phyloP scores from a whole-genome alignment of 2,113 vertebrate species.

The Brienomyrus brachyistius region DNA sequence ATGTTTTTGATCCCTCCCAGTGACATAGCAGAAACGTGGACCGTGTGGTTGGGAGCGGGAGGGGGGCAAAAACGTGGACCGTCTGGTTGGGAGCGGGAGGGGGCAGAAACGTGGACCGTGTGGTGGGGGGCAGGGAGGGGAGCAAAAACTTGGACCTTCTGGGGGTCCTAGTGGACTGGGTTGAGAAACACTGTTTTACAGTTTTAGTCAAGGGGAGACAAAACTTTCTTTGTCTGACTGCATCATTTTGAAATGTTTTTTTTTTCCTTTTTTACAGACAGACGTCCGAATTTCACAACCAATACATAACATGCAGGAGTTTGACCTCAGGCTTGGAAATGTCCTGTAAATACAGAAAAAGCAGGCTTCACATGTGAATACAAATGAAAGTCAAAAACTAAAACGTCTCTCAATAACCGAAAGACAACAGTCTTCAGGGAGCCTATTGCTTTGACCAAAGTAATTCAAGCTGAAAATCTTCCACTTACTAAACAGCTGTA shows the following conservation, averaged over 20 bases:
- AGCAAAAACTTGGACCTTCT: neutral
- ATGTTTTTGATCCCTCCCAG: neutral
- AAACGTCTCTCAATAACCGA: neutral
- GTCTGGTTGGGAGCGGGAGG: no score
- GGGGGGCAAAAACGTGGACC: no score
- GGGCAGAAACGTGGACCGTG: no score
- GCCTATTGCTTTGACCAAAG: constrained; percentile 14
- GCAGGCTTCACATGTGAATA: constrained; percentile 12
- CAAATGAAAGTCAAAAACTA: constrained; percentile 8
- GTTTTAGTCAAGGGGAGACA: constrained; percentile 16
- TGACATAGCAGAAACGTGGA: neutral
- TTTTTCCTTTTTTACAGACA: constrained; percentile 13
- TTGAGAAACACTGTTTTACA: neutral
- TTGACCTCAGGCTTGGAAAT: constrained; percentile 19
- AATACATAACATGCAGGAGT: constrained; percentile 45
- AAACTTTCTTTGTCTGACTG: neutral
- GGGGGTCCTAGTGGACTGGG: neutral
- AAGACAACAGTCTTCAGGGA: neutral
- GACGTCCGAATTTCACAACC: constrained; percentile 33
- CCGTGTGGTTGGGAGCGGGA: neutral
- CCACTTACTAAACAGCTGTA: neutral
- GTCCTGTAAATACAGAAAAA: constrained; percentile 20
- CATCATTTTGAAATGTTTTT: constrained; percentile 11
- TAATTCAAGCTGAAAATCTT: constrained; percentile 5
- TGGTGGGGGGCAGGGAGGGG: no score